Evolutionary conservation across 2,113 vertebrate genomes (phyloP), one percentile per base, ranked within the genome.

Genomic region (Strix aluco): DNA sequence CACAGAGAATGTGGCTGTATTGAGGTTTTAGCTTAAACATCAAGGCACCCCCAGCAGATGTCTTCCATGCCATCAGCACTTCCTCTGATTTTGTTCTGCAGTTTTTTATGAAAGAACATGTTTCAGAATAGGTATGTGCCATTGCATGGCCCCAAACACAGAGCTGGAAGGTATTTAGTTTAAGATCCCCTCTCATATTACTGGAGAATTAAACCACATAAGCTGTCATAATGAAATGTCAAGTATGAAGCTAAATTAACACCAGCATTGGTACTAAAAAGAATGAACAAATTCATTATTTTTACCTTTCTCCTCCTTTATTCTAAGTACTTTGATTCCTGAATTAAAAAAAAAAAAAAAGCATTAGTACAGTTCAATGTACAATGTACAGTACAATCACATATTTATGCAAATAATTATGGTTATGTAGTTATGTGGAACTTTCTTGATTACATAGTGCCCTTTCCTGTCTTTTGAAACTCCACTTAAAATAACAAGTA

Each of bases 31-130:
- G 42, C 25, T 36, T 32, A 80, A 88, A 38, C 65, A 47, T 44
- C 40, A 75, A 44, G 27, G 30, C 36, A 57, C 4, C 44, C n/a
- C 29, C 6, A 55, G 58, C 34, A 59, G 55, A 58, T 15, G 20
- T 15, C 16, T 86, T 83, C 38, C 10, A 32, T 62, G 47, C 5
- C 29, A 15, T 34, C 13, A 69, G 57, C 32, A 22, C 5, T 54
- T 88, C n/a, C 44, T 82, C n/a, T 80, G 58, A 61, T 22, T 38
- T 62, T n/a, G 0, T 51, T 66, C 34, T 46, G 13, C 21, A 23
- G 23, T 12, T 70, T 63, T 73, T 83, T 52, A 92, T 0, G 1
- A 30, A 57, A 42, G 38, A 66, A n/a, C 0, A 0, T 32, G 15
- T 63, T 92, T 79, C 70, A 82, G 49, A 80, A 77, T 32, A 86